Evolutionary conservation across 2,888 invertebrate genomes (phyloP).

Genomic region (Empis livida): DNA sequence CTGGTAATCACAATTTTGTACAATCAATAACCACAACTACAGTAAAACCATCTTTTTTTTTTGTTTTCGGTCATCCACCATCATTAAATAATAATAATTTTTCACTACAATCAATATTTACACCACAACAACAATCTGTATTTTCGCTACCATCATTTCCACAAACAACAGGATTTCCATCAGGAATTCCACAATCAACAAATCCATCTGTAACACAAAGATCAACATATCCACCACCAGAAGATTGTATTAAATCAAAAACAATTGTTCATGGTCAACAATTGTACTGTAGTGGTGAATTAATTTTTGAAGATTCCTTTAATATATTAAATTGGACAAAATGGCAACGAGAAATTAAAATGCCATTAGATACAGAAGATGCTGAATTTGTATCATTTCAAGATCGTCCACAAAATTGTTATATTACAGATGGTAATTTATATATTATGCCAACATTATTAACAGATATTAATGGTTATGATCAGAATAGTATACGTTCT

Average conservation of each 20-base stretch:
- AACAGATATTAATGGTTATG: conserved; percentile 17
- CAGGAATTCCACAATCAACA: no score
- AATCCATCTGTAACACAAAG: no score
- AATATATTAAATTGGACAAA: conserved; percentile 33
- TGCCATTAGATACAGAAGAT: conserved; percentile 39
- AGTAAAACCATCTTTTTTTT: background rate
- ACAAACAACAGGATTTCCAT: no score
- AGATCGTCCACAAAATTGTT: conserved; percentile 24
- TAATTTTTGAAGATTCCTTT: conserved; percentile 53
- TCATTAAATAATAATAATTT: no score
- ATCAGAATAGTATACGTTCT: conserved; percentile 17
- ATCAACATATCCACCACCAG: no score
- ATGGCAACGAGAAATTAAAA: conserved; percentile 47
- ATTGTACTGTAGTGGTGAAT: conserved; percentile 39
- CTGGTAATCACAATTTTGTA: no score
- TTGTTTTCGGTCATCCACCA: no score
- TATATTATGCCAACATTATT: conserved; percentile 32
- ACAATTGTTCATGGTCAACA: background rate
- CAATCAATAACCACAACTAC: background rate
- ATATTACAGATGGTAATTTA: conserved; percentile 25
- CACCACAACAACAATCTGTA: no score
- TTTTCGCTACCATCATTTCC: no score
- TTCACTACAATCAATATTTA: no score
- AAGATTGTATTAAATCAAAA: background rate
- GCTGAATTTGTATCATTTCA: conserved; percentile 39